phyloP scores from a whole-genome alignment of 2,888 invertebrate species.

The Cecidostiba fungosa region DNA sequence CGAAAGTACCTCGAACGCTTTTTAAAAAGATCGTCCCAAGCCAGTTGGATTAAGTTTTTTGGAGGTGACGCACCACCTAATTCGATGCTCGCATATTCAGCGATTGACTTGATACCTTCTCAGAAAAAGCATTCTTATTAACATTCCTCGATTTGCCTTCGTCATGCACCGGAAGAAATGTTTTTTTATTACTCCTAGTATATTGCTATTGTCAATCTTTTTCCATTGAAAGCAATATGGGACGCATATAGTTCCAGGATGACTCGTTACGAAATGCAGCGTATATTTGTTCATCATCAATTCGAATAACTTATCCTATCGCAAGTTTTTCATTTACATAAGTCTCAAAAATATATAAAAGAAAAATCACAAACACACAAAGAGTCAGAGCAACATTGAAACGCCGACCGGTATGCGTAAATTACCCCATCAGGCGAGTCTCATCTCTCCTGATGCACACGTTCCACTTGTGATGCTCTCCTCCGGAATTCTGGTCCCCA shows the following conservation, averaged over 20 bases:
- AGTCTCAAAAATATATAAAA: too few relatives aligned
- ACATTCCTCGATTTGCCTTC: background rate
- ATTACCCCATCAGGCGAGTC: background rate
- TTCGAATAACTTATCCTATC: too few relatives aligned
- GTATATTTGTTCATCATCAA: too few relatives aligned
- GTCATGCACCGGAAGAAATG: background rate
- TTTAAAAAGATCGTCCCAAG: background rate
- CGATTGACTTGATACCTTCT: background rate
- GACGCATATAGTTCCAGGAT: too few relatives aligned
- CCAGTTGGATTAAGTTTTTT: background rate
- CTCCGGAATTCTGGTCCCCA: background rate
- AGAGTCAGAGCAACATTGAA: background rate
- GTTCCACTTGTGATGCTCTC: constrained; percentile 38
- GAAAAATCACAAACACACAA: too few relatives aligned
- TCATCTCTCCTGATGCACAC: background rate
- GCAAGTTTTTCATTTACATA: too few relatives aligned
- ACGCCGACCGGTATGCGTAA: background rate
- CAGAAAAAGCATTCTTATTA: background rate
- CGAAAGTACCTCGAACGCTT: background rate
- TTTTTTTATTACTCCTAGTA: background rate
- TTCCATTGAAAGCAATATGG: too few relatives aligned
- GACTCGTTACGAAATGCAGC: too few relatives aligned
- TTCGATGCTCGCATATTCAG: background rate
- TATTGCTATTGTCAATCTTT: too few relatives aligned
- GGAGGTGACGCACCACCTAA: background rate